Evolutionary conservation across 2,113 vertebrate genomes (phyloP).

Genomic region (Phyllostomus hastatus): DNA sequence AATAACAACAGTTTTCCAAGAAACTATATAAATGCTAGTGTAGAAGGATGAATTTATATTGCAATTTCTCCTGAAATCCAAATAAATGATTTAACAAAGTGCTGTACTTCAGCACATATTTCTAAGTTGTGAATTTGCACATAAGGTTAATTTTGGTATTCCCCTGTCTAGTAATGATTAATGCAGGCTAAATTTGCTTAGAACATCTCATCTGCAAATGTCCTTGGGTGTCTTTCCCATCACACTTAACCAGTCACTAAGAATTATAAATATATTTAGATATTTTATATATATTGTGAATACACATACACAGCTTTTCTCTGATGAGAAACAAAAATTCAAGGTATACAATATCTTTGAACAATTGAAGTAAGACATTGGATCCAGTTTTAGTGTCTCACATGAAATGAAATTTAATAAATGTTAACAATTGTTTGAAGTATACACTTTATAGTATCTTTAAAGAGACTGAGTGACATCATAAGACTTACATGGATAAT

Average conservation of each 20-base stretch:
- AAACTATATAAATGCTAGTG: background rate
- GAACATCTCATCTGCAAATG: constrained; percentile 48
- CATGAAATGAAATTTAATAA: constrained; percentile 20
- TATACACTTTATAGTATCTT: background rate
- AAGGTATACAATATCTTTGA: constrained; percentile 30
- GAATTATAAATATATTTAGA: background rate
- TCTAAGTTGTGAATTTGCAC: constrained; percentile 53
- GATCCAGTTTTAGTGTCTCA: background rate
- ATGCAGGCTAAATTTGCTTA: constrained; percentile 48
- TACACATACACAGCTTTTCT: background rate
- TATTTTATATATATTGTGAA: background rate
- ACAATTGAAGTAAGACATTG: background rate
- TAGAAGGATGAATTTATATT: constrained; percentile 26
- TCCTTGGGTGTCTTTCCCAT: constrained; percentile 42
- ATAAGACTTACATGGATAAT: background rate
- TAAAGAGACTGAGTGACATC: background rate
- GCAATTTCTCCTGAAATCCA: constrained; percentile 50
- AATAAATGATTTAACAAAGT: constrained; percentile 61
- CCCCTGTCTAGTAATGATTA: constrained; percentile 63
- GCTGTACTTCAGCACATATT: constrained; percentile 52
- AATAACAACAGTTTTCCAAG: constrained; percentile 18
- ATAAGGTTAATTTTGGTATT: constrained; percentile 66
- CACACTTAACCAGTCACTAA: background rate
- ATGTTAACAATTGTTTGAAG: constrained; percentile 4
- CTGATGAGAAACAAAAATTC: constrained; percentile 45